Evolutionary conservation across 2,113 vertebrate species (phyloP).

Genomic region (Theristicus caerulescens): DNA sequence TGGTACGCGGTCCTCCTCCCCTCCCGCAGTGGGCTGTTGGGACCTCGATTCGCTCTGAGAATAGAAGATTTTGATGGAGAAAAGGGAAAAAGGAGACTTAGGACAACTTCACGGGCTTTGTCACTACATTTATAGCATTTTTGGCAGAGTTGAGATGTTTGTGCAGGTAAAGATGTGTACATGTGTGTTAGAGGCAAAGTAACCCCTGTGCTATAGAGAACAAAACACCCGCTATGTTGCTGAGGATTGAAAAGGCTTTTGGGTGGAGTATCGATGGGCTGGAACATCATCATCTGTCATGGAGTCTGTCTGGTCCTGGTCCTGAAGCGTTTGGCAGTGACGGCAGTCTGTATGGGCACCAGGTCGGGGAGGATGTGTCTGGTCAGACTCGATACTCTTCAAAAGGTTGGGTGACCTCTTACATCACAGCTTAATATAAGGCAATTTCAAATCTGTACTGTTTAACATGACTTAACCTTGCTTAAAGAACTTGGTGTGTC

Average conservation of each 20-base stretch:
- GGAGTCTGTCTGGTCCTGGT: background rate
- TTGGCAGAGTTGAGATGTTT: background rate
- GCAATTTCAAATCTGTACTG: background rate
- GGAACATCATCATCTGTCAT: fast-evolving
- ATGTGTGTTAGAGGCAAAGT: fast-evolving
- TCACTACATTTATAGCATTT: fast-evolving
- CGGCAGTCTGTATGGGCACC: background rate
- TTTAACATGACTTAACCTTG: background rate
- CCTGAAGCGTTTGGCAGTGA: too few species aligned
- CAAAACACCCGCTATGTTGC: fast-evolving
- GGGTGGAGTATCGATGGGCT: background rate
- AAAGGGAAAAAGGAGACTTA: background rate
- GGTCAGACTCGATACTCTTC: background rate
- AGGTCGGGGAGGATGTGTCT: fast-evolving
- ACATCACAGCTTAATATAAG: background rate
- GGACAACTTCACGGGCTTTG: background rate
- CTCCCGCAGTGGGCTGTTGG: fast-evolving
- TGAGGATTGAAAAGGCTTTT: background rate
- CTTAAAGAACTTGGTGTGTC: background rate
- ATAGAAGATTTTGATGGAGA: background rate
- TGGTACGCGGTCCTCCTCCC: background rate
- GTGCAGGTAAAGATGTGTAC: fast-evolving
- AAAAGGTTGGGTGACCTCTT: background rate
- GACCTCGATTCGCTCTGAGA: background rate
- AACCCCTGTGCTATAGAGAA: background rate